phyloP scores from a whole-genome alignment of 2,888 invertebrate species.

The Aleiodes leptofemur region DNA sequence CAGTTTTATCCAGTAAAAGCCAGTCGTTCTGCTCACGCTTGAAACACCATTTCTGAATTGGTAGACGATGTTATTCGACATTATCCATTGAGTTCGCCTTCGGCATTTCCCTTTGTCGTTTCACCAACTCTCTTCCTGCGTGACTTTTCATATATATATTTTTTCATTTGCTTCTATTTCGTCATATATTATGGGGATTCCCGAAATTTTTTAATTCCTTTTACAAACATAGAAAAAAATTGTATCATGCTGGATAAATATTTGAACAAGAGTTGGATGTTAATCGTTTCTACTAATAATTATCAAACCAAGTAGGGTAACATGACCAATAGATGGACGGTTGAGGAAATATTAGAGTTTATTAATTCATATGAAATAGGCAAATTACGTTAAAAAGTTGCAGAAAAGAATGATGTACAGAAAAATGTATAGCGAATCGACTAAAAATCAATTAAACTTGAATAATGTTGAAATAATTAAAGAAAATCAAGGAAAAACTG shows the following conservation, averaged over 20 bases:
- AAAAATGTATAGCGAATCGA: too few species aligned
- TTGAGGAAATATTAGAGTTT: too few species aligned
- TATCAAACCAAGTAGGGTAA: too few species aligned
- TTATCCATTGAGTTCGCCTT: slow-evolving; percentile 19
- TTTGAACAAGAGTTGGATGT: not conserved
- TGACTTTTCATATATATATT: not conserved
- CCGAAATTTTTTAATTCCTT: too few species aligned
- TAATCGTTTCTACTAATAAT: not conserved
- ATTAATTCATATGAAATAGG: too few species aligned
- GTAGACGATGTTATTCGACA: slow-evolving; percentile 54
- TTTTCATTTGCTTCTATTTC: not conserved
- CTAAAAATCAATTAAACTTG: too few species aligned
- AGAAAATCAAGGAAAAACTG: too few species aligned
- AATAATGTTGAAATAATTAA: too few species aligned
- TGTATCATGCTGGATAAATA: not conserved
- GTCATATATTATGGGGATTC: not conserved
- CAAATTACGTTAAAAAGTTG: too few species aligned
- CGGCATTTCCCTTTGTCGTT: not conserved
- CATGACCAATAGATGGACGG: too few species aligned
- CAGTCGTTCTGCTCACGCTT: slow-evolving; percentile 33
- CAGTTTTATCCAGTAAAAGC: slow-evolving; percentile 67
- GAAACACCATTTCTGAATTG: slow-evolving; percentile 53
- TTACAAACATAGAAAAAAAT: too few species aligned
- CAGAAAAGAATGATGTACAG: too few species aligned
- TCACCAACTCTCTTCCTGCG: not conserved